Evolutionary conservation across 2,113 vertebrate species (phyloP).

Genomic region (Xiphophorus hellerii): DNA sequence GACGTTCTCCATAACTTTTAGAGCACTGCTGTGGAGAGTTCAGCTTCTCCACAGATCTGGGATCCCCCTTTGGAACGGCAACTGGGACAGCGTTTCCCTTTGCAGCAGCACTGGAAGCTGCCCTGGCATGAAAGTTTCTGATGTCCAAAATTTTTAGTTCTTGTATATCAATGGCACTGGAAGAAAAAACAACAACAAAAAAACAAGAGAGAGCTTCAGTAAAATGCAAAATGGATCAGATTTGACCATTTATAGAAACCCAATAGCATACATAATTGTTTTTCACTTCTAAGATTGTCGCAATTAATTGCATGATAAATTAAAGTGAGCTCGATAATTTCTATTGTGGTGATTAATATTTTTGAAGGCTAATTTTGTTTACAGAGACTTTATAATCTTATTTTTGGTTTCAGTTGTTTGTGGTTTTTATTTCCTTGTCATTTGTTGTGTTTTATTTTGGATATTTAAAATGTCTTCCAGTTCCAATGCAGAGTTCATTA

Average conservation of each 20-base stretch:
- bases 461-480: too few relatives aligned
- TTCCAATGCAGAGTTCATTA: too few relatives aligned
- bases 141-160: constrained; percentile 94
- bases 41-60: constrained; percentile 64
- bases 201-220: neutral
- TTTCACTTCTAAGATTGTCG: too few relatives aligned
- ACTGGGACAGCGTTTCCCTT: constrained; percentile 83
- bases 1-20: constrained; percentile 92
- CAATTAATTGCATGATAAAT: too few relatives aligned
- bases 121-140: constrained; percentile 77
- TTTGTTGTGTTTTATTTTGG: too few relatives aligned
- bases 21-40: constrained; percentile 87
- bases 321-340: too few relatives aligned
- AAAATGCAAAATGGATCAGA: neutral
- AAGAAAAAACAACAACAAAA: neutral
- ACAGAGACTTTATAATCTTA: too few relatives aligned
- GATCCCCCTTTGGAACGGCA: constrained; percentile 86
- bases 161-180: constrained; percentile 95
- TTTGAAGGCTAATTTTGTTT: too few relatives aligned
- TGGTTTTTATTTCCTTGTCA: too few relatives aligned
- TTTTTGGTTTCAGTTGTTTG: too few relatives aligned
- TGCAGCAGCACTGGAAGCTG: constrained; percentile 55
- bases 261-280: too few relatives aligned
- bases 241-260: neutral
- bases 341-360: too few relatives aligned